A percentile compares a stretch with the other conserved stretches of the same genome.
phyloP scores from a whole-genome alignment of 2,113 vertebrate species.

The Tyto alba region DNA sequence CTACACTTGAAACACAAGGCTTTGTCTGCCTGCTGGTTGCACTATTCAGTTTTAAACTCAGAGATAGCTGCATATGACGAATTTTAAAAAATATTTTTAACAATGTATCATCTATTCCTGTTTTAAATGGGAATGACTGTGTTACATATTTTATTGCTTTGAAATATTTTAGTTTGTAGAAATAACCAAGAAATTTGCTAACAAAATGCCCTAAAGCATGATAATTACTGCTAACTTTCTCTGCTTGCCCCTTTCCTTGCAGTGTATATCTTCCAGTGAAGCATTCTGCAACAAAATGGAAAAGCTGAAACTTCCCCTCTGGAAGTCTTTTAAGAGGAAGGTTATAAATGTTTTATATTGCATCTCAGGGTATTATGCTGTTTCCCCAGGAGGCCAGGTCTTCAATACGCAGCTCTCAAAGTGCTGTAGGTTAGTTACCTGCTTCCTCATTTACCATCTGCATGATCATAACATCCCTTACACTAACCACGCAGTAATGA shows the following conservation, averaged over 20 bases:
- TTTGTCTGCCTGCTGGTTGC: background rate
- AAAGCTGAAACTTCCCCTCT: slow-evolving; percentile 16
- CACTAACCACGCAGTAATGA: background rate
- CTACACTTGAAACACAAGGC: background rate
- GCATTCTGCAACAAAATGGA: background rate
- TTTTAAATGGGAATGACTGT: background rate
- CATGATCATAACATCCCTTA: background rate
- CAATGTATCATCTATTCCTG: background rate
- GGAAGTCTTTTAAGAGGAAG: slow-evolving; percentile 21
- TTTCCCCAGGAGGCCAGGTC: slow-evolving; percentile 4
- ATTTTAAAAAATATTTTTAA: background rate
- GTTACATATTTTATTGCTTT: background rate
- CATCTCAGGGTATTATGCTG: background rate
- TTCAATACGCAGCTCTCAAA: background rate
- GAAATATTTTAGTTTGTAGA: background rate
- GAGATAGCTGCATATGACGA: background rate
- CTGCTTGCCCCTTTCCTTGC: background rate
- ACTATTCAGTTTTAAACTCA: background rate
- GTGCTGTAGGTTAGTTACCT: slow-evolving; percentile 7
- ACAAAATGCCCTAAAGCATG: background rate
- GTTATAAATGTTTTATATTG: slow-evolving; percentile 33
- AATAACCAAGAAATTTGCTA: background rate
- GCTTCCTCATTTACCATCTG: slow-evolving; percentile 3
- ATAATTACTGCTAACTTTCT: background rate
- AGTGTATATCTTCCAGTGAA: background rate